Evolutionary conservation across 1,140 invertebrate genomes (phyloP).

Genomic region (Drosophila watanabei): DNA sequence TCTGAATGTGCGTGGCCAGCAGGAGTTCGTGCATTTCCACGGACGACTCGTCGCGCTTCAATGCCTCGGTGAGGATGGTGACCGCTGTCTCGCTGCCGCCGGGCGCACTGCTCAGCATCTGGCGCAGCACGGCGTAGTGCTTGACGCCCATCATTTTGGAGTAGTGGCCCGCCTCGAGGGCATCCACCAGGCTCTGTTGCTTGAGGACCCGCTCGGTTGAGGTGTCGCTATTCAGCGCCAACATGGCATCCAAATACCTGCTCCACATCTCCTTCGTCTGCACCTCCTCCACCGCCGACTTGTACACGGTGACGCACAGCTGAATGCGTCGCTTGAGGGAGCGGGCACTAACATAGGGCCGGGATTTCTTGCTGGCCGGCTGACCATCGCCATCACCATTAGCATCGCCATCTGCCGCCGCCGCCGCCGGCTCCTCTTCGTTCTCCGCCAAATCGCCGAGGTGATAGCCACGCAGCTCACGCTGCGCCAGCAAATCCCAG

Average conservation of each 20-base stretch:
- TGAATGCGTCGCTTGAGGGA: constrained; percentile 68
- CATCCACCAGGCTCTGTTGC: constrained; percentile 66
- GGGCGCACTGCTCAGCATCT: constrained; percentile 59
- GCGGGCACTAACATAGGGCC: constrained; percentile 17
- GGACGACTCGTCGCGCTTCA: constrained; percentile 43
- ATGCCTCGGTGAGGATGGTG: constrained; percentile 63
- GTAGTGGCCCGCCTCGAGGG: constrained; percentile 70
- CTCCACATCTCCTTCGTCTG: constrained; percentile 63
- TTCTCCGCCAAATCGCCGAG: constrained; percentile 61
- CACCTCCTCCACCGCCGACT: constrained; percentile 67
- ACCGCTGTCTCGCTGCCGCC: constrained; percentile 49
- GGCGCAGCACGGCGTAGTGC: constrained; percentile 63
- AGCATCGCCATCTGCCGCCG: neutral
- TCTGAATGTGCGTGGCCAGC: constrained; percentile 60
- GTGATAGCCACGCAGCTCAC: constrained; percentile 70
- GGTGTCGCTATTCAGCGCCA: constrained; percentile 65
- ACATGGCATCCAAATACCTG: constrained; percentile 73
- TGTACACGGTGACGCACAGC: constrained; percentile 68
- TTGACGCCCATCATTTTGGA: constrained; percentile 65
- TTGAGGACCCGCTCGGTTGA: constrained; percentile 45
- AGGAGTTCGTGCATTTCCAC: constrained; percentile 70
- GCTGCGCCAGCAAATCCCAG: constrained; percentile 77
- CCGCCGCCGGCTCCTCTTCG: constrained; percentile 7
- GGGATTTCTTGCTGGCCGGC: constrained; percentile 45
- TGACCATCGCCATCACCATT: constrained; percentile 15